Base-by-base conservation (phyloP, 2,888 invertebrate genomes). In the Pteria penguin region DNA sequence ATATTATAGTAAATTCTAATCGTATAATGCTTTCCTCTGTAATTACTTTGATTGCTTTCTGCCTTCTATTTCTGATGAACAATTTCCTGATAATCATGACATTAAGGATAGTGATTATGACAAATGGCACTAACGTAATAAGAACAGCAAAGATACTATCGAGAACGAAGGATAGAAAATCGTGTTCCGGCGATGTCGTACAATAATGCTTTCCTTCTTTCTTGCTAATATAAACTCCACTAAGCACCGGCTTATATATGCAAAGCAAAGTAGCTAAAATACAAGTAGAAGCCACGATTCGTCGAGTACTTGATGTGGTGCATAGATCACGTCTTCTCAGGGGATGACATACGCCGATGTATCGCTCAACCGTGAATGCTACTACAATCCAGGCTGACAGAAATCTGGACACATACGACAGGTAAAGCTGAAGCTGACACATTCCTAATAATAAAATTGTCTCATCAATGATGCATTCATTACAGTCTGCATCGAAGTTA, bases 401-500 rank as follows among this genome's bases (percentile, higher is more conserved):
- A 70, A 91, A 88, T 1, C 91, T 82, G 22, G 85, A 87, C 8
- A 87, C 81, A 76, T 91, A 91, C 29, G 95, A 94, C 14, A 95
- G 87, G 90, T 96, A 97, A 95, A 94, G 84, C 95, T 94, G 60
- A 94, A 92, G 86, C 96, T 95, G 93, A 94, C 94, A 60, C 93
- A 85, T 58, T 4, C 85, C 86, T 45, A n/a, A n/a, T n/a, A n/a
- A n/a, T n/a, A n/a, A n/a, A n/a, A n/a, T n/a, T n/a, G n/a, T n/a
- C n/a, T n/a, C n/a, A n/a, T n/a, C n/a, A n/a, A n/a, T n/a, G n/a
- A n/a, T n/a, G n/a, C n/a, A n/a, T n/a, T n/a, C n/a, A n/a, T n/a
- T n/a, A n/a, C n/a, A n/a, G n/a, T n/a, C n/a, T n/a, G n/a, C n/a
- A n/a, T n/a, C n/a, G n/a, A n/a, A n/a, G n/a, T n/a, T n/a, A n/a